Base-by-base conservation (phyloP, 2,888 invertebrate genomes). In the Antitype chi region DNA sequence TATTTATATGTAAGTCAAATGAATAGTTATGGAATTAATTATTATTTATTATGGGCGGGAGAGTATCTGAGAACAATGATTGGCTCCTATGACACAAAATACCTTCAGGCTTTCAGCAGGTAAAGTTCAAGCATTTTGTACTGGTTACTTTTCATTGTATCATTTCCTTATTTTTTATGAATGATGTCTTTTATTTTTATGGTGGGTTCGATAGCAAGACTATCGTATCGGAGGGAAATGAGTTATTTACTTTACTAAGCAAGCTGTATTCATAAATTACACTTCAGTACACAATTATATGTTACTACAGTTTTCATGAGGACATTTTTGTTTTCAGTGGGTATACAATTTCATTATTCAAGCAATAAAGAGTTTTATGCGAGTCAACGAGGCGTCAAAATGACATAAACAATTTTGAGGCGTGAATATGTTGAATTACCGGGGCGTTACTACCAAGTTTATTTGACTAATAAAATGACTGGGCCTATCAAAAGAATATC, bases 361-460 rank as follows among this genome's bases (percentile, higher is more conserved):
- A 62, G 70, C 66, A 69, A 77, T 85, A 85, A 83, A 85, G 64
- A 68, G 68, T 75, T 85, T 86, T 86, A 86, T 80, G 72, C 4
- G 68, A 75, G 64, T 79, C 68, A 72, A 70, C 66, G 64, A 75
- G 53, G 66, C 70, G 62, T 67, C 76, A 77, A 82, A 70, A 57
- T 32, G 64, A 55, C 70, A 77, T 77, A 75, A 82, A 86, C 79
- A 76, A 66, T 71, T 79, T 67, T 72, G 52, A 73, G 80, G 71
- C 60, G 66, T 49, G 52, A 72, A 74, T 83, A 83, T 71, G 59
- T 74, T 71, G 57, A 53, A 78, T 71, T 64, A 64, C 28, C 9
- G 23, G 13, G 43, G 43, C 38, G 63, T 68, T 85, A 75, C 32
- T 70, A 52, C 52, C 17, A 20, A 38, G 28, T 68, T 69, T 70